Conservation (phyloP, 2,113 vertebrate species). For the Puffinus mauretanicus region DNA sequence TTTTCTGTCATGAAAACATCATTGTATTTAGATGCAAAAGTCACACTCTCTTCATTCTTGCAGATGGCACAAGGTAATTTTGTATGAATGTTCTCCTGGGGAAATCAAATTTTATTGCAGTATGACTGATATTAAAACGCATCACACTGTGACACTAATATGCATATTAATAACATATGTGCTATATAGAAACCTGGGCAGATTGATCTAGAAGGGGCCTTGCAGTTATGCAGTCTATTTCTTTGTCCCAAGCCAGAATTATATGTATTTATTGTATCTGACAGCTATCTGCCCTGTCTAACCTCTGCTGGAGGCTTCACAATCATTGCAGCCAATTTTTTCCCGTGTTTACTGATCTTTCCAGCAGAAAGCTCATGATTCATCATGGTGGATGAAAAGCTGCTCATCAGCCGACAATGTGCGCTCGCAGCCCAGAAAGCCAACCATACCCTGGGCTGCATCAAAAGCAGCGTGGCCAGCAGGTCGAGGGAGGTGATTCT, state of each 20-base stretch:
- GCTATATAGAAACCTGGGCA: not conserved
- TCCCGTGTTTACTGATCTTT: not conserved
- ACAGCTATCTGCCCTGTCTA: not conserved
- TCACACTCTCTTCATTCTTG: not conserved
- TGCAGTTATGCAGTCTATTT: not conserved
- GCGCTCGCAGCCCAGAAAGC: no score
- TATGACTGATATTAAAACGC: not conserved
- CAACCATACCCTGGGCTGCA: no score
- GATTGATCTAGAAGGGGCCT: not conserved
- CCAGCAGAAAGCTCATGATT: not conserved
- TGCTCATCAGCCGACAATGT: no score
- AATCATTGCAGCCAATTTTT: not conserved
- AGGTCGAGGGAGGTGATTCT: no score
- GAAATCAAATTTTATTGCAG: not conserved
- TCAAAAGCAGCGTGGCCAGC: no score
- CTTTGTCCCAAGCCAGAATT: not conserved
- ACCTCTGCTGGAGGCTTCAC: not conserved
- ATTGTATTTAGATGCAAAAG: not conserved
- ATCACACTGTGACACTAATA: not conserved
- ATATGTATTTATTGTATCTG: not conserved
- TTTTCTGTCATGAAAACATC: not conserved
- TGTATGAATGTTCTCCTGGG: not conserved
- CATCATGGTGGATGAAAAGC: not conserved
- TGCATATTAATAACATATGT: not conserved
- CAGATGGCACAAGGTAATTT: not conserved